Conservation (phyloP, 30 jellyfish, hydroid and myxozoan species). For the Aurelia coerulea region DNA sequence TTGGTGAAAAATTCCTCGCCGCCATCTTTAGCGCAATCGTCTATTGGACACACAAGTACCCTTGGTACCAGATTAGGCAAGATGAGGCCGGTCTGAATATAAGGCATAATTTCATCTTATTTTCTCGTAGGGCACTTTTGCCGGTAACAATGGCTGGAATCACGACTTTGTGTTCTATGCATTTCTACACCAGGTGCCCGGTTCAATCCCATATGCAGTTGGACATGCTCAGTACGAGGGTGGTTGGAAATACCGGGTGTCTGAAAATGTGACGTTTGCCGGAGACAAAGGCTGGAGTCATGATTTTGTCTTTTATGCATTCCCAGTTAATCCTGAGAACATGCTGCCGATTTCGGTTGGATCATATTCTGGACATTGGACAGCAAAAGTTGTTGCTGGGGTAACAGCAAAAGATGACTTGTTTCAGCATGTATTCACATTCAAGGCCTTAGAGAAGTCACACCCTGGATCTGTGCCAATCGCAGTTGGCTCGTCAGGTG, state of each 20-base stretch:
- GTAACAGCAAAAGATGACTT: constrained; percentile 33
- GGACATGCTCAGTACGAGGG: too few species aligned
- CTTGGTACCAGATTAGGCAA: too few species aligned
- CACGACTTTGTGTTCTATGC: constrained; percentile 23
- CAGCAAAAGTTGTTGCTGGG: constrained; percentile 46
- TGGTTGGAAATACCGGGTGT: constrained; percentile 66
- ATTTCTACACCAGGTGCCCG: constrained; percentile 29
- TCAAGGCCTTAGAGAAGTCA: constrained; percentile 20
- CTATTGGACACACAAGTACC: too few species aligned
- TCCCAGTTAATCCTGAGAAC: constrained; percentile 37
- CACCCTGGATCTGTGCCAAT: constrained; percentile 33
- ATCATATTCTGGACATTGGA: constrained; percentile 45
- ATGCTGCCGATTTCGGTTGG: constrained; percentile 54
- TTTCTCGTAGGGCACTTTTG: not conserved
- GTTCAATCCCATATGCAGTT: constrained; percentile 55
- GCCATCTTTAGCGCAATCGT: too few species aligned
- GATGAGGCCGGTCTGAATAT: too few species aligned
- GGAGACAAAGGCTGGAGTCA: constrained; percentile 75
- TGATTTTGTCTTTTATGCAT: constrained; percentile 55
- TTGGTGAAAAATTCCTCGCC: too few species aligned
- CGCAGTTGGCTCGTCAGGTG: constrained; percentile 46
- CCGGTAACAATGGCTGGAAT: constrained; percentile 11
- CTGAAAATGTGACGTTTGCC: constrained; percentile 33
- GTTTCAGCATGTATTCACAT: constrained; percentile 41
- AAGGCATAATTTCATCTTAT: too few species aligned